phyloP scores from a whole-genome alignment of 2,888 invertebrate genomes.

The Cataglyphis livida region DNA sequence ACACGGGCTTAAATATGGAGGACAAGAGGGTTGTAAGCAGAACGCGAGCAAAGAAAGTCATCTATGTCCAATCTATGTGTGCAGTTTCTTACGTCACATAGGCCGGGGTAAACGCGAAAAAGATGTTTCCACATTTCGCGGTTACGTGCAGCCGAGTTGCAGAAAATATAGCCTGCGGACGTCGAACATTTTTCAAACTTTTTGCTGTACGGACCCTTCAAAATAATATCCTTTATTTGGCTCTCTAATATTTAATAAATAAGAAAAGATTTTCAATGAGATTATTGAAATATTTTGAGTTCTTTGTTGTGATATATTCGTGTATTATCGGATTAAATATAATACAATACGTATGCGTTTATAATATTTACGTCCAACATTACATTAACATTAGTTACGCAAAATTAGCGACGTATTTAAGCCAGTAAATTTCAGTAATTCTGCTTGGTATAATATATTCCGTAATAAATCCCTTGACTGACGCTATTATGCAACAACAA shows the following conservation, averaged over 20 bases:
- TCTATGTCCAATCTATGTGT: conserved; percentile 7
- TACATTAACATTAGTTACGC: conserved; percentile 6
- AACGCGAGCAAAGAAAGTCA: conserved; percentile 22
- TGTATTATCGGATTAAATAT: neutral
- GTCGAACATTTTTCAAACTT: neutral
- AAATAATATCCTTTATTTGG: neutral
- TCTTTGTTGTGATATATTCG: neutral
- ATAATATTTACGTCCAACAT: conserved; percentile 26
- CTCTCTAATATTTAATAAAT: conserved; percentile 18
- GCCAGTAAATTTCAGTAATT: conserved; percentile 40
- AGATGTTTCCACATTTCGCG: conserved; percentile 20
- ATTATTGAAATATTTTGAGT: conserved; percentile 6
- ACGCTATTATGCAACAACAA: conserved; percentile 41
- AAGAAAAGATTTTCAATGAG: neutral
- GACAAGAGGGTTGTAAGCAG: conserved; percentile 37
- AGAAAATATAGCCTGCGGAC: neutral
- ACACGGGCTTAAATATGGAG: conserved; percentile 29
- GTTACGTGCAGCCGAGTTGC: neutral
- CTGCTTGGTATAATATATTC: conserved; percentile 30
- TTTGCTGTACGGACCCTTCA: neutral
- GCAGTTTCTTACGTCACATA: conserved; percentile 6
- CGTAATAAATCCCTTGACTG: conserved; percentile 47
- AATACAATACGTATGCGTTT: conserved; percentile 1
- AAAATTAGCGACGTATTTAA: conserved; percentile 39
- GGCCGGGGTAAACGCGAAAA: conserved; percentile 24